Evolutionary conservation across 2,113 vertebrate genomes (phyloP).

Genomic region (Paralichthys olivaceus): DNA sequence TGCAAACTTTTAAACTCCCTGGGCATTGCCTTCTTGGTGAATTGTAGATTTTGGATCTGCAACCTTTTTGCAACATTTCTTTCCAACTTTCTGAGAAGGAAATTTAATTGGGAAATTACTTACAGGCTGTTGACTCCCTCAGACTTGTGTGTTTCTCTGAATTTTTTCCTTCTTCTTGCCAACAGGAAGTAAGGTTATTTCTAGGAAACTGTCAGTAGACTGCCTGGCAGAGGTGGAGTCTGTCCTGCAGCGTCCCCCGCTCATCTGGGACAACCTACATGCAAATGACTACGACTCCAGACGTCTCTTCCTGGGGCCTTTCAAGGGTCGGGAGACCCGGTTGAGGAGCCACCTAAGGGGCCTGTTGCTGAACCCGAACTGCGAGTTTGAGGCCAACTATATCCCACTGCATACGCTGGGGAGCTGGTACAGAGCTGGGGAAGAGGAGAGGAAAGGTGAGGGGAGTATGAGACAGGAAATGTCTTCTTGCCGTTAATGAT

Average conservation of each 20-base stretch:
- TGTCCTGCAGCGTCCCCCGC: constrained; percentile 80
- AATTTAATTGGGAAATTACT: not conserved
- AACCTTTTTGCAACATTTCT: too few relatives aligned
- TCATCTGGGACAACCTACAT: constrained; percentile 92
- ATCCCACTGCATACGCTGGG: constrained; percentile 87
- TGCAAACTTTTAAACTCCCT: too few relatives aligned
- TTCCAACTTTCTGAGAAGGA: not conserved
- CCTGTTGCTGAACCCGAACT: constrained; percentile 90
- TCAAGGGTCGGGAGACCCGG: constrained; percentile 84
- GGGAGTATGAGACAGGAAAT: constrained; percentile 28
- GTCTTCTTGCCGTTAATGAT: constrained; percentile 25
- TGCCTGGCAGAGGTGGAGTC: constrained; percentile 85
- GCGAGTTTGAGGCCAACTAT: constrained; percentile 91
- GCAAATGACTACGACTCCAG: constrained; percentile 91
- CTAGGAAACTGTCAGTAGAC: constrained; percentile 81
- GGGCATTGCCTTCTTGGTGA: too few relatives aligned
- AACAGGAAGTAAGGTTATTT: constrained; percentile 88
- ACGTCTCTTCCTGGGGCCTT: constrained; percentile 89
- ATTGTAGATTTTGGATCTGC: too few relatives aligned
- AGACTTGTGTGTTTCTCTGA: too few relatives aligned
- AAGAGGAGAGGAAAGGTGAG: constrained; percentile 75
- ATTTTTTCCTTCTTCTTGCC: not conserved
- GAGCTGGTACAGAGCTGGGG: constrained; percentile 80
- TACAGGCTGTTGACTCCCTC: not conserved
- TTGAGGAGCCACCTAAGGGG: constrained; percentile 80